Conservation (phyloP, 2,797 vertebrate species). For the Siniperca scherzeri region DNA sequence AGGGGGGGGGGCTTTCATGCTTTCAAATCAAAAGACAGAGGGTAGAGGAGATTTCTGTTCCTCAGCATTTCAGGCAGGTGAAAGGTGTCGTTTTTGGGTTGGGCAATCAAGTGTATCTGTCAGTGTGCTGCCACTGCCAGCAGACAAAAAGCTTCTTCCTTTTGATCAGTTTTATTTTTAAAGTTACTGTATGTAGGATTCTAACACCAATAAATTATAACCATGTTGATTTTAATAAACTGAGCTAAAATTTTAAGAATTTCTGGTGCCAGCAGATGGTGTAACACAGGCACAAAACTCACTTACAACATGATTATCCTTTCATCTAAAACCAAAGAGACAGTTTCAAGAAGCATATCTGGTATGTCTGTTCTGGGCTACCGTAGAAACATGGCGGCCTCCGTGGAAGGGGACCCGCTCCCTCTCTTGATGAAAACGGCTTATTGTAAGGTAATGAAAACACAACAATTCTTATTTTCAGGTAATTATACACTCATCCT, state of each 20-base stretch:
- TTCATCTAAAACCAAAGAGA: background rate
- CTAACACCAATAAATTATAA: background rate
- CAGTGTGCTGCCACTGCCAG: constrained; percentile 4
- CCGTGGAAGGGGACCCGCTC: too few species aligned
- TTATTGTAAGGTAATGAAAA: too few species aligned
- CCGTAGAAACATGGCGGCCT: too few species aligned
- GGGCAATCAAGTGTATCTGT: constrained; percentile 11
- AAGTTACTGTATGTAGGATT: background rate
- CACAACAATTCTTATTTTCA: too few species aligned
- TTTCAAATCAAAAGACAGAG: constrained; percentile 49
- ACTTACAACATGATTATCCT: background rate
- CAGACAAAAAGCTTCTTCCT: background rate
- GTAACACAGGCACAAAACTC: too few species aligned
- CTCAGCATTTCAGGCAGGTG: constrained; percentile 19
- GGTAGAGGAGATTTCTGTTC: constrained; percentile 24
- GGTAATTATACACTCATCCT: too few species aligned
- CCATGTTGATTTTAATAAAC: background rate
- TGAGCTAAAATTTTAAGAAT: background rate
- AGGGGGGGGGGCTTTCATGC: background rate
- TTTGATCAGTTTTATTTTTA: background rate
- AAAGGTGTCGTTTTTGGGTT: constrained; percentile 38
- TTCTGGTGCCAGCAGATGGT: background rate
- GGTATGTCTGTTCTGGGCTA: too few species aligned
- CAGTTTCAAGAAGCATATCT: background rate
- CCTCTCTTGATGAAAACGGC: too few species aligned